phyloP scores from a whole-genome alignment of 30 jellyfish, hydroid and myxozoan species.

The Aurelia sp. region DNA sequence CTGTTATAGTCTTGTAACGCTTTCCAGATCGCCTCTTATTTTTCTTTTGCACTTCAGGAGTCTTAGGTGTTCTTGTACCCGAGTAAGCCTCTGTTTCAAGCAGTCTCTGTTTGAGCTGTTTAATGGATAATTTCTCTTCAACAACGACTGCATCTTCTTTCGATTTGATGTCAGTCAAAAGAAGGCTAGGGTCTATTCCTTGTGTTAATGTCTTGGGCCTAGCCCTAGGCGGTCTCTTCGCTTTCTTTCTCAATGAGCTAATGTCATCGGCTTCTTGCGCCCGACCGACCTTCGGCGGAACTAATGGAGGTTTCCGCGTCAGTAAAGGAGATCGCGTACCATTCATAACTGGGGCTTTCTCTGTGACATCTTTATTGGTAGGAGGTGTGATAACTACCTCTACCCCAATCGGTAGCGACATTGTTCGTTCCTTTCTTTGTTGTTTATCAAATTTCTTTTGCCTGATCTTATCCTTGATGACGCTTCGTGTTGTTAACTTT shows the following conservation, averaged over 20 bases:
- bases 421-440: conserved; percentile 51
- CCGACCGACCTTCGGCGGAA: conserved; percentile 44
- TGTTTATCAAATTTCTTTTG: conserved; percentile 45
- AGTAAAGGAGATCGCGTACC: conserved; percentile 51
- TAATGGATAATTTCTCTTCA: conserved; percentile 71
- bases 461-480: conserved; percentile 60
- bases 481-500: conserved; percentile 60
- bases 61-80: conserved; percentile 62
- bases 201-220: conserved; percentile 90
- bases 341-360: conserved; percentile 5
- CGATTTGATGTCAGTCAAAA: conserved; percentile 47
- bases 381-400: conserved; percentile 46
- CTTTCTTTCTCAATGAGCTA: conserved; percentile 14
- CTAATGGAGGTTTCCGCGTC: conserved; percentile 47
- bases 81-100: conserved; percentile 60
- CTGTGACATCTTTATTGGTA: conserved; percentile 8
- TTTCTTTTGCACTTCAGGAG: conserved; percentile 66
- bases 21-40: conserved; percentile 79
- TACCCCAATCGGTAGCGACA: conserved; percentile 73
- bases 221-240: conserved; percentile 47
- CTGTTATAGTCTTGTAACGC: conserved; percentile 93
- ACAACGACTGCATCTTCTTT: conserved; percentile 82
- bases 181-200: conserved; percentile 83
- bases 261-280: conserved; percentile 72
- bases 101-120: conserved; percentile 69